Evolutionary conservation across 2,797 vertebrate genomes (phyloP).

Genomic region (Phalloptychus januarius): DNA sequence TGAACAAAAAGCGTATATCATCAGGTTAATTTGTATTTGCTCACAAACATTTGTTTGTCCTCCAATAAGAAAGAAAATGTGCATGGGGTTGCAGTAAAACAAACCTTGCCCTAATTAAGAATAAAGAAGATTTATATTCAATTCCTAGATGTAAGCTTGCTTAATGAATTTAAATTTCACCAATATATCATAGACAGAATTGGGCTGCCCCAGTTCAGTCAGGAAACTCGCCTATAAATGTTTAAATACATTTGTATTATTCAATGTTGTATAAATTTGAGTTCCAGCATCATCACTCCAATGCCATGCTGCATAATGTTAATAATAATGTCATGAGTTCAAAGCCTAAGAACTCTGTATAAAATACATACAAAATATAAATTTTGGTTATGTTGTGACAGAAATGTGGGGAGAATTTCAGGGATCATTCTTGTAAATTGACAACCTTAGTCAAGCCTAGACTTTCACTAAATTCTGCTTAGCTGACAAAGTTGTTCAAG

Average conservation of each 20-base stretch:
- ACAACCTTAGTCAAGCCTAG: neutral
- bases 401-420: neutral
- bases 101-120: neutral
- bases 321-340: neutral
- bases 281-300: neutral
- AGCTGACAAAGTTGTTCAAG: neutral
- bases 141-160: neutral
- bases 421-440: neutral
- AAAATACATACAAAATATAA: neutral
- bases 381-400: neutral
- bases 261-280: neutral
- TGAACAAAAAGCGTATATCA: neutral
- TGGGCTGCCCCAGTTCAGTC: neutral
- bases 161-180: neutral
- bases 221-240: neutral
- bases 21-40: neutral
- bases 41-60: neutral
- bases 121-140: neutral
- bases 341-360: neutral
- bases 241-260: neutral
- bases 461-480: slow-evolving; percentile 7
- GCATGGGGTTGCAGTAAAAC: neutral
- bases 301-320: neutral
- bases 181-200: neutral
- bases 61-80: neutral